Conservation (phyloP, 2,888 invertebrate genomes). For the Plebejus melissa region DNA sequence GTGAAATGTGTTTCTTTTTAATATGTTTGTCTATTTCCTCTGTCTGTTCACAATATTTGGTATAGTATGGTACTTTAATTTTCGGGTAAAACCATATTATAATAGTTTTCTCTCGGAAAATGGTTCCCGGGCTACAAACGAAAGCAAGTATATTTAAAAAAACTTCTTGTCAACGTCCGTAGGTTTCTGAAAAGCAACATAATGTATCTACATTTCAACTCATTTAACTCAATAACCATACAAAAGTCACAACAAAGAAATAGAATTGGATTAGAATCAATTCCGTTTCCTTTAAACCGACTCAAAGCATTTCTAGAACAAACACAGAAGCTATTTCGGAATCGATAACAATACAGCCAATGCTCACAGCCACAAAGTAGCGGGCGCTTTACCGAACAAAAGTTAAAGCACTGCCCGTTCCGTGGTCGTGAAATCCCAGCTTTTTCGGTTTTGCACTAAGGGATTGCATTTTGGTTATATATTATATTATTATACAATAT, state of each 20-base stretch:
- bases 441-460: constrained; percentile 12
- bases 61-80: too few relatives aligned
- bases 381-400: constrained; percentile 17
- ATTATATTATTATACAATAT: neutral
- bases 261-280: constrained; percentile 10
- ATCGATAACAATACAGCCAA: constrained; percentile 33
- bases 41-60: too few relatives aligned
- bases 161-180: too few relatives aligned
- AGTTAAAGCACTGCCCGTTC: constrained; percentile 14
- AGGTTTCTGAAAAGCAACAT: too few relatives aligned
- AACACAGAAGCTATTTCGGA: constrained; percentile 30
- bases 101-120: too few relatives aligned
- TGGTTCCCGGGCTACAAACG: too few relatives aligned
- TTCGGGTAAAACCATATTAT: too few relatives aligned
- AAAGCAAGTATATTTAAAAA: too few relatives aligned
- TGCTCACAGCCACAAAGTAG: constrained; percentile 33
- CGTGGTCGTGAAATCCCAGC: constrained; percentile 28
- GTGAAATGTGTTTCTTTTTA: neutral
- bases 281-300: constrained; percentile 15
- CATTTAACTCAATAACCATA: neutral
- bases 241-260: constrained; percentile 10
- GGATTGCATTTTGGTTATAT: neutral
- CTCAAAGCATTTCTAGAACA: constrained; percentile 26
- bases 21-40: neutral
- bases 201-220: neutral